These are phyloP conservation scores for Epicampocera succincta DNA, from an alignment of 2,888 invertebrate species.

Conservation along the genomic window DNA sequence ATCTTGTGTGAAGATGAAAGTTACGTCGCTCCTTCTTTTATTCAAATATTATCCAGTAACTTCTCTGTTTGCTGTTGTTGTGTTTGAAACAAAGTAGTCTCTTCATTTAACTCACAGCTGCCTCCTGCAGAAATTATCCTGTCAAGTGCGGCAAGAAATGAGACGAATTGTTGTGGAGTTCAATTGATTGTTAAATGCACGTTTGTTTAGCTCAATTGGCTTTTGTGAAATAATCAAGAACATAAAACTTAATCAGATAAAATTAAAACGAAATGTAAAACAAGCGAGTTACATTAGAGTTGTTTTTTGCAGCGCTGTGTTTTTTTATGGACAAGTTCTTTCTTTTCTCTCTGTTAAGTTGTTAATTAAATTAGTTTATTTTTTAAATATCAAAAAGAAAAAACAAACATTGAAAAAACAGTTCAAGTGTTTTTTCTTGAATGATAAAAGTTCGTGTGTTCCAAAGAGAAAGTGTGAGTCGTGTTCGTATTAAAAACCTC, in stretches of 20 bases:
- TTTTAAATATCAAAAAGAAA: constrained; percentile 35
- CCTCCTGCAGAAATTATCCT: constrained; percentile 25
- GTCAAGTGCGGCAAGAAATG: not conserved
- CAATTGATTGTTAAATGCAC: constrained; percentile 42
- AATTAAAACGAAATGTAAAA: constrained; percentile 1
- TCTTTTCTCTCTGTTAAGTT: constrained; percentile 38
- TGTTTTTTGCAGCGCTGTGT: constrained; percentile 30
- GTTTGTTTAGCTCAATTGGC: constrained; percentile 55
- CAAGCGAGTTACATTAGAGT: constrained; percentile 10
- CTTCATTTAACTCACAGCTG: constrained; percentile 16
- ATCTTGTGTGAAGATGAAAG: constrained; percentile 13
- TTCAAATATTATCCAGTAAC: not conserved
- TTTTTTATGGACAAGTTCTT: constrained; percentile 51
- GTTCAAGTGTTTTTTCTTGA: constrained; percentile 43
- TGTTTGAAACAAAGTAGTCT: constrained; percentile 15
- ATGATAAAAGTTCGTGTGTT: not conserved
- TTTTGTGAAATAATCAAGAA: constrained; percentile 53
- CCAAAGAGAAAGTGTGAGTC: no score
- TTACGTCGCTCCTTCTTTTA: constrained; percentile 11
- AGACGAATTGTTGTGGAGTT: constrained; percentile 14
- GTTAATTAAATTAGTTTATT: constrained; percentile 71
- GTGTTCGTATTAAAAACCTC: no score
- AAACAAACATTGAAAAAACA: constrained; percentile 5
- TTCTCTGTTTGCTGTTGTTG: constrained; percentile 1
- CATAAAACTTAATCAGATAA: constrained; percentile 17